Evolutionary conservation across 2,888 invertebrate species (phyloP), one percentile per base, ranked within the genome.

Genomic region (Entomobrya multifasciata): DNA sequence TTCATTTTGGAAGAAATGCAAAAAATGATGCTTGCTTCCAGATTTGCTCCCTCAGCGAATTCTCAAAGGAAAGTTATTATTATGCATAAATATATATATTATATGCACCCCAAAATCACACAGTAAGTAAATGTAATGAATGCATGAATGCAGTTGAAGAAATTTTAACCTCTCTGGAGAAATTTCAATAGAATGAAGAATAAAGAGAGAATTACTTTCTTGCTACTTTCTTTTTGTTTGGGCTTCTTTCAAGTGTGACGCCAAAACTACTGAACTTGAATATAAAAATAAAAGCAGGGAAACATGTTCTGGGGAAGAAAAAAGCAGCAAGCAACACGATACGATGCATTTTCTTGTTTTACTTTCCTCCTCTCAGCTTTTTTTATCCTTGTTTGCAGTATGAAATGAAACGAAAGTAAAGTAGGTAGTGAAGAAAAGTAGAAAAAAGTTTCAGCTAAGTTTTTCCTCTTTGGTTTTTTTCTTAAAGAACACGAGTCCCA

Each of bases 131-230:
- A 36, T 36, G 36, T 36, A 36, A 62, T 47, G 78, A 62, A 83
- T 62, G 81, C 62, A 57, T 80, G 82, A 65, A 76, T 83, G 83
- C 83, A 84, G 84, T 57, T 78, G 67, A 70, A 47, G 84, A 77
- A 76, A 76, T 83, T 65, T 36, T 25, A 8, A 13, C 57, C 20
- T 78, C 84, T 57, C 77, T 67, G 55, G 84, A 70, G 84, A 77
- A 84, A 77, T 84, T 55, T 72, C 70, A 78, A 79, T 78, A 70
- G 85, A 78, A 8, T 8, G 36, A 36, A 8, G 36, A 36, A 6
- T 4, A 8, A 49, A 57, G 57, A 25, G 72, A 60, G 44, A 67
- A 52, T 67, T 72, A 47, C 57, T 30, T 36, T 47, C 36, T 25
- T n/a, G 30, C 62, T 62, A 55, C 52, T 78, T 60, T 65, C 41